phyloP scores from a whole-genome alignment of 2,888 invertebrate species.

The Epistrophella euchroma region DNA sequence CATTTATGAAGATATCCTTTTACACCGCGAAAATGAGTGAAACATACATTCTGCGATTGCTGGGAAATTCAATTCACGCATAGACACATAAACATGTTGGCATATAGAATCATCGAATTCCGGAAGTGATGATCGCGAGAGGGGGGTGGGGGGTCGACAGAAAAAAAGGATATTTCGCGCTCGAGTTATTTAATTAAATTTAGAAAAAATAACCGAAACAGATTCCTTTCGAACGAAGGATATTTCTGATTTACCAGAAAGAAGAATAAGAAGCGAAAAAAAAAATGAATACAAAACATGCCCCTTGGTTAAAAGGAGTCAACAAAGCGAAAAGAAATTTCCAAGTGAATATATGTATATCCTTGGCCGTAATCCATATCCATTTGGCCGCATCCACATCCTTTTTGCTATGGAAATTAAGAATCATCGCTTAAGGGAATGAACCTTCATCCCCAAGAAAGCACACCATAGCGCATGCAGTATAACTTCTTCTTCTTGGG shows the following conservation, averaged over 20 bases:
- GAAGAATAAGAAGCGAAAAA: neutral
- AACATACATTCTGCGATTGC: conserved; percentile 58
- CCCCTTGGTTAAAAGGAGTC: conserved; percentile 72
- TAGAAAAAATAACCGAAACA: conserved; percentile 69
- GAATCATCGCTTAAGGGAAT: conserved; percentile 69
- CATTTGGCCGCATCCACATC: conserved; percentile 69
- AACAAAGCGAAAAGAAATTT: conserved; percentile 76
- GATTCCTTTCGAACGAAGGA: conserved; percentile 45
- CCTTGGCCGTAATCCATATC: conserved; percentile 71
- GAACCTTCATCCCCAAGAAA: conserved; percentile 51
- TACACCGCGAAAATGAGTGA: conserved; percentile 57
- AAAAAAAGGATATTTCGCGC: conserved; percentile 73
- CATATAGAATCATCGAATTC: conserved; percentile 57
- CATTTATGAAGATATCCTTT: conserved; percentile 40
- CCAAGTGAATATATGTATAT: conserved; percentile 62
- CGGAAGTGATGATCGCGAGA: neutral
- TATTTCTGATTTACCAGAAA: conserved; percentile 16
- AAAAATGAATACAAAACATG: conserved; percentile 33
- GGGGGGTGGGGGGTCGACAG: neutral
- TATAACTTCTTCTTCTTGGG: conserved; percentile 35
- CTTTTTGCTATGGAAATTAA: conserved; percentile 62
- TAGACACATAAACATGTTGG: conserved; percentile 23
- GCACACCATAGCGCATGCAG: neutral
- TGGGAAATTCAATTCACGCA: conserved; percentile 64
- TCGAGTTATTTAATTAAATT: conserved; percentile 73